Base-by-base conservation (phyloP, 2,113 vertebrate genomes). In the Takifugu bimaculatus region DNA sequence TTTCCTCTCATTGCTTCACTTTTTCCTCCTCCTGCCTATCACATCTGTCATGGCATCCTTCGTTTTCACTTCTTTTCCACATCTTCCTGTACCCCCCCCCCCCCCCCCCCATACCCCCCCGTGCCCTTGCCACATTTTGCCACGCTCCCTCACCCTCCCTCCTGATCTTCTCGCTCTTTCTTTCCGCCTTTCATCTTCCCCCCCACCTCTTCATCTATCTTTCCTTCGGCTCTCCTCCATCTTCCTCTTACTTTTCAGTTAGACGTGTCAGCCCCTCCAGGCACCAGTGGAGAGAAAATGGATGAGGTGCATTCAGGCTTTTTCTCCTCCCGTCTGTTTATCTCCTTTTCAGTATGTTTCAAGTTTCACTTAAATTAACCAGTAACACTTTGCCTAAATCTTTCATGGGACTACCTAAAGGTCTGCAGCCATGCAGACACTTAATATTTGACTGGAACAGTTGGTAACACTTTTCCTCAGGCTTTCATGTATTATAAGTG, bases 371-470 rank as follows among this genome's bases (percentile, higher is more conserved):
- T 63, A 48, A 79, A 87, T 81, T 69, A 81, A 81, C 75, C 43
- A 78, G 70, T 14, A 48, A 48, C 48, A 83, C 78, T 75, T 79
- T 63, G 69, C 70, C 80, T 80, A 70, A 85, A 78, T 75, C 56
- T 81, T 80, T 75, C 78, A 77, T 80, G 42, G 35, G 52, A 54
- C 53, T 1, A 76, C 78, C 67, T 68, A 1, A 6, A 15, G 76
- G 80, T 85, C 79, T 83, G 65, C 63, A 78, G 4, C 65, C 43
- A 50, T 63, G 50, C 68, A 64, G 27, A 72, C 26, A 58, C 62
- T 57, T 75, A 50, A 78, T 79, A 82, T 80, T 52, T 29, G 66
- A 79, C 74, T 66, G 50, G 53, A 82, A 60, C 71, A 68, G 64
- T 72, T 62, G 72, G 60, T 29, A 69, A 35, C 57, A 50, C 51